phyloP scores from a whole-genome alignment of 2,888 invertebrate genomes.

The Crocallis elinguaria region DNA sequence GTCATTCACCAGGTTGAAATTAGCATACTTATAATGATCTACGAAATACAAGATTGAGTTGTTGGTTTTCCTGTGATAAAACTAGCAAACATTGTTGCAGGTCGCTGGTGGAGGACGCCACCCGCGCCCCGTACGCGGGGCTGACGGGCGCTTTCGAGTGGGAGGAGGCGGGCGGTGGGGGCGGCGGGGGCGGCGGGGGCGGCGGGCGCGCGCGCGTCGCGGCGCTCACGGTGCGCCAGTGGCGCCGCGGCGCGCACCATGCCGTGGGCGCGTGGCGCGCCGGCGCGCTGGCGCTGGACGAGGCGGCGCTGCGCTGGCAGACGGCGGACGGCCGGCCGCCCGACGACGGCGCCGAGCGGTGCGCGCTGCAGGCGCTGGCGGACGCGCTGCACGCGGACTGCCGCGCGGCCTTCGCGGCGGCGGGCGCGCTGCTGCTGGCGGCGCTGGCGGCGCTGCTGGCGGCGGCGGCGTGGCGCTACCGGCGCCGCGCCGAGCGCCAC shows the following conservation, averaged over 20 bases:
- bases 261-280: constrained; percentile 88
- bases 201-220: constrained; percentile 87
- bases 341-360: constrained; percentile 88
- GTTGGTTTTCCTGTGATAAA: no score
- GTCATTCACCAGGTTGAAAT: no score
- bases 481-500: constrained; percentile 63
- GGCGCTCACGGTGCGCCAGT: constrained; percentile 82
- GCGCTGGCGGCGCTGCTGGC: constrained; percentile 53
- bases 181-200: constrained; percentile 85
- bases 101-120: constrained; percentile 51
- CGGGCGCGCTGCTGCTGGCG: constrained; percentile 53
- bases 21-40: no score
- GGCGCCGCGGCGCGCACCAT: constrained; percentile 74
- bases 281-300: constrained; percentile 90
- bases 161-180: constrained; percentile 87
- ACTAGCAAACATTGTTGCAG: constrained; percentile 40
- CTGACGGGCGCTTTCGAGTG: constrained; percentile 66
- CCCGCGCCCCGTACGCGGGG: constrained; percentile 48
- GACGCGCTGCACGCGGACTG: constrained; percentile 88
- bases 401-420: constrained; percentile 87
- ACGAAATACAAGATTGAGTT: no score
- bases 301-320: constrained; percentile 84
- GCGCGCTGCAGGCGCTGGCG: constrained; percentile 88
- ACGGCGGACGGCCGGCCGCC: constrained; percentile 85
- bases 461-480: constrained; percentile 56